These are phyloP conservation scores for Drosophila fulvimacula DNA, from an alignment of 2,888 invertebrate genomes.

Conservation along the genomic window DNA sequence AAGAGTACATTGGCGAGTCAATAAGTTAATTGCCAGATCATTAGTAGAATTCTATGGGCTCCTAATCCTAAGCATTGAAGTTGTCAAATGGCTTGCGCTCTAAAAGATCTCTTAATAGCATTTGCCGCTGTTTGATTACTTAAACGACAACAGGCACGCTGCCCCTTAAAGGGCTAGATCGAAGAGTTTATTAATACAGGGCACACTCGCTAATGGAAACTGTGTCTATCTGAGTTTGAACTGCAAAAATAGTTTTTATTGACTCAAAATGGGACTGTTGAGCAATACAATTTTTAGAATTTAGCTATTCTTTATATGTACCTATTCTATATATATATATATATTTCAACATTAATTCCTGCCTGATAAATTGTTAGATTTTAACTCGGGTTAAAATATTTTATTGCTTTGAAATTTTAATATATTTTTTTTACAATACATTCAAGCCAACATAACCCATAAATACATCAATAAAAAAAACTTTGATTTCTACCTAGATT, in stretches of 20 bases:
- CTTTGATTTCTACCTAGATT: slow-evolving; percentile 32
- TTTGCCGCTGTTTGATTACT: slow-evolving; percentile 17
- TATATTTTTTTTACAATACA: neutral
- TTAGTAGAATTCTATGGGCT: slow-evolving; percentile 29
- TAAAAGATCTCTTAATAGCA: slow-evolving; percentile 33
- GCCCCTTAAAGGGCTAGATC: slow-evolving; percentile 11
- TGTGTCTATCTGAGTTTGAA: neutral
- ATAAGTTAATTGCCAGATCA: slow-evolving; percentile 51
- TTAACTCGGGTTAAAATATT: neutral
- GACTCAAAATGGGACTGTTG: neutral
- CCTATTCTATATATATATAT: too few relatives aligned
- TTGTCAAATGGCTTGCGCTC: slow-evolving; percentile 36
- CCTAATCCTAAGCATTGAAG: slow-evolving; percentile 12
- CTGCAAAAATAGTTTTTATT: neutral
- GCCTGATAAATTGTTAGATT: neutral
- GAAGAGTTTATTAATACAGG: neutral
- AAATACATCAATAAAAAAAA: neutral
- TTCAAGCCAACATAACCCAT: neutral
- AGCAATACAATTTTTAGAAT: neutral
- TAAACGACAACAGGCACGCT: slow-evolving; percentile 35
- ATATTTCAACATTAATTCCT: neutral
- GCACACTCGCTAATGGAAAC: neutral
- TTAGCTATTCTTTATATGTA: neutral
- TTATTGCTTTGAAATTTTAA: neutral
- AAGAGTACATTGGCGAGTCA: slow-evolving; percentile 30